Evolutionary conservation across 2,888 invertebrate genomes (phyloP).

Genomic region (Theretra japonica): DNA sequence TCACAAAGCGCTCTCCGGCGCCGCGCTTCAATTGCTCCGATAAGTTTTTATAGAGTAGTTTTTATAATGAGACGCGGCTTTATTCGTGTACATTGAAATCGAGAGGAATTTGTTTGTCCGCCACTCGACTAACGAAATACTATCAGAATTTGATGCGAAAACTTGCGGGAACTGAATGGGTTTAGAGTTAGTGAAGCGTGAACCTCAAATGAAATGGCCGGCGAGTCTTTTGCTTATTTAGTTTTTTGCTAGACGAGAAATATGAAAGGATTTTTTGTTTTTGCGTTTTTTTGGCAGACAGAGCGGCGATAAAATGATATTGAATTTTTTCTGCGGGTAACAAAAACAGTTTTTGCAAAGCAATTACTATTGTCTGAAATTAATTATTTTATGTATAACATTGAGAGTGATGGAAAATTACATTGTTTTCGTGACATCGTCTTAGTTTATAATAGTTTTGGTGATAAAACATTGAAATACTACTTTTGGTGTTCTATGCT

Average conservation of each 20-base stretch:
- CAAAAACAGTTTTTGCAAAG: too few species aligned
- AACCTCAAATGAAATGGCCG: slow-evolving; percentile 10
- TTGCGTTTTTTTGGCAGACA: neutral
- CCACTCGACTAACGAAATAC: neutral
- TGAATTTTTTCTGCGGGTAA: neutral
- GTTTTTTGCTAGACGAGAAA: neutral
- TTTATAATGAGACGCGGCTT: slow-evolving; percentile 36
- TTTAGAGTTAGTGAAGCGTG: slow-evolving; percentile 17
- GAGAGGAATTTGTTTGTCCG: slow-evolving; percentile 23
- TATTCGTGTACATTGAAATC: slow-evolving; percentile 22
- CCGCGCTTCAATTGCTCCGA: slow-evolving; percentile 33
- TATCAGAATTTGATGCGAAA: slow-evolving; percentile 11
- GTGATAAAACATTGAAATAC: too few species aligned
- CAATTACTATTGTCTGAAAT: too few species aligned
- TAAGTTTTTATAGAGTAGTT: slow-evolving; percentile 36
- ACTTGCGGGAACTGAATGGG: slow-evolving; percentile 14
- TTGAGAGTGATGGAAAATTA: too few species aligned
- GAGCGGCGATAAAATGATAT: neutral
- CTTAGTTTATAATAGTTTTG: too few species aligned
- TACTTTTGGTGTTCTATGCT: too few species aligned
- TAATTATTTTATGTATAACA: too few species aligned
- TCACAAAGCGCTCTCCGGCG: slow-evolving; percentile 14
- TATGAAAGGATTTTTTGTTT: neutral
- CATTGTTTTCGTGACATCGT: too few species aligned
- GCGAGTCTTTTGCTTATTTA: neutral